Percentiles rank a stretch among this genome's conserved stretches.
phyloP scores from a whole-genome alignment of 2,888 invertebrate species.

The Cantharis lateralis region DNA sequence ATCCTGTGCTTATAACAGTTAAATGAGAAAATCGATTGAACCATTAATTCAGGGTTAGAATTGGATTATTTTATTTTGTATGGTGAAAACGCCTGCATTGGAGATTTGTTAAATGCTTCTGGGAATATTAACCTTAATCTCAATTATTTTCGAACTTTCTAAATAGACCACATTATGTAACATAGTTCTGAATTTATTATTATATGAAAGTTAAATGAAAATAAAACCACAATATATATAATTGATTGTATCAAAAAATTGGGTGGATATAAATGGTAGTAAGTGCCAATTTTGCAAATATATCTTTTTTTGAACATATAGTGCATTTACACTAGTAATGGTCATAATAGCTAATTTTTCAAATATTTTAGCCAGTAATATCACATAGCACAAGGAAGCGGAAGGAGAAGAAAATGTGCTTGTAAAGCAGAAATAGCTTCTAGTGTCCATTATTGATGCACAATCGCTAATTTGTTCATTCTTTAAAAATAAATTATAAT shows the following conservation, averaged over 20 bases:
- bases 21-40: neutral
- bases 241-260: neutral
- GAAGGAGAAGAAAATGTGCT: too few relatives aligned
- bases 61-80: neutral
- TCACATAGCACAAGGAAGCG: too few relatives aligned
- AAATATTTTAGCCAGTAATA: too few relatives aligned
- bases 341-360: too few relatives aligned
- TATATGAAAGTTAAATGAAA: neutral
- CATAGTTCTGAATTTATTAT: neutral
- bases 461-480: too few relatives aligned
- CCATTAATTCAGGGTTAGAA: neutral
- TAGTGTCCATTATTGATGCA: too few relatives aligned
- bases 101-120: neutral
- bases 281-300: too few relatives aligned
- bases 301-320: too few relatives aligned
- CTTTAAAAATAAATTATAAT: too few relatives aligned
- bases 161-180: neutral
- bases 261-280: too few relatives aligned
- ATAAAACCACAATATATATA: neutral
- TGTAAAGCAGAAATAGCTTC: too few relatives aligned
- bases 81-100: neutral
- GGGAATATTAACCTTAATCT: neutral
- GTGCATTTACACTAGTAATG: too few relatives aligned
- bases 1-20: neutral
- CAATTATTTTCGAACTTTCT: neutral